A percentile compares a stretch with the other conserved stretches of the same genome.
phyloP scores from a whole-genome alignment of 2,797 vertebrate genomes.

The Eurystomus glaucurus region DNA sequence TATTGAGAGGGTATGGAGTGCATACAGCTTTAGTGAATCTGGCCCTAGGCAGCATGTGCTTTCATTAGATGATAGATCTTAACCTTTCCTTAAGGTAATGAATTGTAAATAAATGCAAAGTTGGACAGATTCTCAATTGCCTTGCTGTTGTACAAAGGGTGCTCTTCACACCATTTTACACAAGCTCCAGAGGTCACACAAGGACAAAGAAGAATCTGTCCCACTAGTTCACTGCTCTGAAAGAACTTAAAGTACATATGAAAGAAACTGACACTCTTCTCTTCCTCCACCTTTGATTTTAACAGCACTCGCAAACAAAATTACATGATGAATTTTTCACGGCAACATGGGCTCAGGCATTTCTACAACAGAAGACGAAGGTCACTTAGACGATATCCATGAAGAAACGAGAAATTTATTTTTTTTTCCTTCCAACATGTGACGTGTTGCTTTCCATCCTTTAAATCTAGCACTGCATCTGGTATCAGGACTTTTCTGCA shows the following conservation, averaged over 20 bases:
- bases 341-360: constrained; percentile 96
- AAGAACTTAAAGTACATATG: not conserved
- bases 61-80: constrained; percentile 1
- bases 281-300: constrained; percentile 71
- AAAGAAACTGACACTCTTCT: constrained; percentile 69
- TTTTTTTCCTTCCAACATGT: constrained; percentile 81
- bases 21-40: constrained; percentile 60
- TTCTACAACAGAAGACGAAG: constrained; percentile 98
- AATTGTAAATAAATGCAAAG: constrained; percentile 17
- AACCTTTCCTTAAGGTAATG: not conserved
- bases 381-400: constrained; percentile 93
- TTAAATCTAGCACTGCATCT: constrained; percentile 80
- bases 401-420: constrained; percentile 82
- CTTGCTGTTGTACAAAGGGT: not conserved
- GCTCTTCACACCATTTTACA: not conserved
- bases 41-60: constrained; percentile 28
- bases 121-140: constrained; percentile 34
- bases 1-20: not conserved
- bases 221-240: constrained; percentile 8
- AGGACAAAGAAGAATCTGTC: constrained; percentile 26
- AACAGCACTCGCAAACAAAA: constrained; percentile 99
- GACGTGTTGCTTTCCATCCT: constrained; percentile 84
- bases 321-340: constrained; percentile 99
- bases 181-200: not conserved
- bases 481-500: constrained; percentile 82